Evolutionary conservation across 2,888 invertebrate genomes (phyloP).

Genomic region (Phragmatobia fuliginosa): DNA sequence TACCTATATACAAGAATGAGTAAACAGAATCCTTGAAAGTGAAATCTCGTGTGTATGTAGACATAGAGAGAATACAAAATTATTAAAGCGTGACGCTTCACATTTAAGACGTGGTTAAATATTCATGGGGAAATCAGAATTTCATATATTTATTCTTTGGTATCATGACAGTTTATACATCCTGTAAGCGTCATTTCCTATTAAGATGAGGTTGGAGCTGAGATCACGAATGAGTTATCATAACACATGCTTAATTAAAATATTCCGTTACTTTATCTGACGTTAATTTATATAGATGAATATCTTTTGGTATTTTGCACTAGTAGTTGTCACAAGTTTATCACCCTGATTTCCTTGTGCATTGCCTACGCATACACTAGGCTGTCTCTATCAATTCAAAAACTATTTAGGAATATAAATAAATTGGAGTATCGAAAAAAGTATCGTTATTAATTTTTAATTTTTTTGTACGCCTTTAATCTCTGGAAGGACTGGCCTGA

Average conservation of each 20-base stretch:
- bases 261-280: too few species aligned
- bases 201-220: neutral
- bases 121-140: neutral
- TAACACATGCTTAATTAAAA: neutral
- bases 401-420: too few species aligned
- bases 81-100: conserved; percentile 15
- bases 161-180: neutral
- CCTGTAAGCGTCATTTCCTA: neutral
- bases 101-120: conserved; percentile 13
- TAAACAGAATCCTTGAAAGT: conserved; percentile 42
- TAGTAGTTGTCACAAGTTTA: neutral
- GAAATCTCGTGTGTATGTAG: conserved; percentile 26
- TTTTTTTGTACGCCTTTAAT: too few species aligned
- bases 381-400: too few species aligned
- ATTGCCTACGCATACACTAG: too few species aligned
- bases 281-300: neutral
- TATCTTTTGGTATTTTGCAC: too few species aligned
- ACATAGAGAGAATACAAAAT: conserved; percentile 19
- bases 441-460: too few species aligned
- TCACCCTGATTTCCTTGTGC: too few species aligned
- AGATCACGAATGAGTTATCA: neutral
- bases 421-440: too few species aligned
- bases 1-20: conserved; percentile 27
- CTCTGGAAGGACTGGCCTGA: too few species aligned
- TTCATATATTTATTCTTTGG: neutral